Evolutionary conservation across 2,888 invertebrate species (phyloP), one percentile per base, ranked within the genome.

Genomic region (Zaprionus lineosus): DNA sequence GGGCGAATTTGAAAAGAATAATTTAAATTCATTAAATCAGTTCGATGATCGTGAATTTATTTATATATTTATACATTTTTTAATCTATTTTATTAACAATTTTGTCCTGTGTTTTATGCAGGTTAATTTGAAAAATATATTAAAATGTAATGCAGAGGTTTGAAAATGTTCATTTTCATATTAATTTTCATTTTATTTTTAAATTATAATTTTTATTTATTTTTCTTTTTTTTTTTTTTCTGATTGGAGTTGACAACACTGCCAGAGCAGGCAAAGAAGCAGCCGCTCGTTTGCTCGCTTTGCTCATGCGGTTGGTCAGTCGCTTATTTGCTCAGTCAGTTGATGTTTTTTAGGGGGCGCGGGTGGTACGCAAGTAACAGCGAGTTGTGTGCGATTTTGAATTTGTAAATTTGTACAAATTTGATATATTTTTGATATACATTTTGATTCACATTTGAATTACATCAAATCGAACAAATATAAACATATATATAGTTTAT

Each of bases 351-450:
- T 24, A 37, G 44, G 47, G 52, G 63, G 44, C 12, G 53, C 47
- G 58, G 58, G 46, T 55, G 66, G 7, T 36, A 44, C 51, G 43
- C 37, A 53, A 34, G 21, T 47, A 36, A 36, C 37, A 44, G 59
- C 19, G 50, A 16, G 16, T 2, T n/a, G n/a, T n/a, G n/a, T n/a
- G n/a, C n/a, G n/a, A n/a, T n/a, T n/a, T n/a, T n/a, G n/a, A n/a
- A n/a, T n/a, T n/a, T n/a, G n/a, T n/a, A n/a, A n/a, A n/a, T n/a
- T n/a, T n/a, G n/a, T n/a, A n/a, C n/a, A n/a, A n/a, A 16, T 34
- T 6, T 19, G 26, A 34, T 31, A 33, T 57, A 34, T 50, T 46
- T 18, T 47, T 51, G 19, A 3, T 19, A 19, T 3, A 19, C 3
- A 19, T 19, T 3, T 19, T 19, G 3, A 19, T 3, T 19, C 3